Evolutionary conservation across 2,113 vertebrate species (phyloP).

Genomic region (Paradisaea rubra): DNA sequence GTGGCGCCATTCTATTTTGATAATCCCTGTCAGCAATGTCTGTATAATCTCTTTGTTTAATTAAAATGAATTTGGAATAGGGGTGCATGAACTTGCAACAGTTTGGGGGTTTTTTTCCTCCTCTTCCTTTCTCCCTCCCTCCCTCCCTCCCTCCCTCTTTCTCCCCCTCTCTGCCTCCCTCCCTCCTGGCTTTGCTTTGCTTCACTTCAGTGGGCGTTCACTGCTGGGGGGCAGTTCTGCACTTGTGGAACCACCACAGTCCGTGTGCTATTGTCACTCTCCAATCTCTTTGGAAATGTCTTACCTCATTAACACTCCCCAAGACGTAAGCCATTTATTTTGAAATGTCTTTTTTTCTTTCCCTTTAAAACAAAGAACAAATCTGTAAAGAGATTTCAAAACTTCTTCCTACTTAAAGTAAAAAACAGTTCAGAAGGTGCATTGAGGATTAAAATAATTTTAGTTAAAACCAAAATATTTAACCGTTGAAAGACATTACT

Average conservation of each 20-base stretch:
- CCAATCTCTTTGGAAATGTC: neutral
- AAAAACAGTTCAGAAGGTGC: neutral
- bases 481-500: constrained; percentile 33
- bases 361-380: neutral
- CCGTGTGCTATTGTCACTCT: neutral
- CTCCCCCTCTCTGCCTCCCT: no score
- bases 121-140: neutral
- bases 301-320: neutral
- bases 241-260: neutral
- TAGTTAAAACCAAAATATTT: constrained; percentile 28
- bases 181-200: neutral
- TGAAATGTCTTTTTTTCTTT: neutral
- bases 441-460: neutral
- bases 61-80: constrained; percentile 82
- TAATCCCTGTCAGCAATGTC: constrained; percentile 84
- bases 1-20: constrained; percentile 83
- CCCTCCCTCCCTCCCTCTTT: neutral
- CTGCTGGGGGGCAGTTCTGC: constrained; percentile 58
- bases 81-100: constrained; percentile 83
- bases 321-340: neutral
- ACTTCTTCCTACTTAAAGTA: neutral
- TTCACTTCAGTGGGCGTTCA: constrained; percentile 63
- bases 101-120: neutral
- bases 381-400: neutral
- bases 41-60: constrained; percentile 88